Evolutionary conservation across 2,113 vertebrate species (phyloP).

Genomic region (Anolis sagrei): DNA sequence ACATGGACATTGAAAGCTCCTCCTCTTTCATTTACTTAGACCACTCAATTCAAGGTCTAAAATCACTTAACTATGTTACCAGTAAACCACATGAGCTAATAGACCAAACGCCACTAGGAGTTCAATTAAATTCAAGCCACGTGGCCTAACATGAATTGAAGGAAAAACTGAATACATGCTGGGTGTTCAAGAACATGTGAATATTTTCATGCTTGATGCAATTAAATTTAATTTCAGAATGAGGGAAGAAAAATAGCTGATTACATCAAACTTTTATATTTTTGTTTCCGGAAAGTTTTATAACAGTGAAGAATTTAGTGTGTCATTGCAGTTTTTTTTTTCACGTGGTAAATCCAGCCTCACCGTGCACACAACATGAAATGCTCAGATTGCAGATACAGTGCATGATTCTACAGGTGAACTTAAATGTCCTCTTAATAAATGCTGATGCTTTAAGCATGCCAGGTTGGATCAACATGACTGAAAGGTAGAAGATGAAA

Average conservation of each 20-base stretch:
- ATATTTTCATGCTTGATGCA: constrained; percentile 8
- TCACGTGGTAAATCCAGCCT: neutral
- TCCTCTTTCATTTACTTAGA: too few relatives aligned
- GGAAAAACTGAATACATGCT: accelerated
- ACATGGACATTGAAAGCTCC: too few relatives aligned
- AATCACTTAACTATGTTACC: neutral
- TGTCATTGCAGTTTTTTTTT: neutral
- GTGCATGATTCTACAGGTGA: constrained; percentile 12
- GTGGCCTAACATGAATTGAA: neutral
- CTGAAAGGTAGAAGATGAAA: constrained; percentile 34
- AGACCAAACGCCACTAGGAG: neutral
- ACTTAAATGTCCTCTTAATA: constrained; percentile 22
- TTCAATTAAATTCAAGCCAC: neutral
- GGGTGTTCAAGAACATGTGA: neutral
- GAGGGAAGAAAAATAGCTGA: neutral
- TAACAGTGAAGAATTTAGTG: neutral
- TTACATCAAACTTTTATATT: neutral
- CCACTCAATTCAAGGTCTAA: neutral
- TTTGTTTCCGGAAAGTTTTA: neutral
- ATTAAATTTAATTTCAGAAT: neutral
- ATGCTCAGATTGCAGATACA: neutral
- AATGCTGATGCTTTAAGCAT: neutral
- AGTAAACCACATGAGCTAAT: neutral
- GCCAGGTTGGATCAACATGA: neutral
- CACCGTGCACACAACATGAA: neutral